Base-by-base conservation (phyloP, 2,113 vertebrate genomes). In the Charadrius vociferus region DNA sequence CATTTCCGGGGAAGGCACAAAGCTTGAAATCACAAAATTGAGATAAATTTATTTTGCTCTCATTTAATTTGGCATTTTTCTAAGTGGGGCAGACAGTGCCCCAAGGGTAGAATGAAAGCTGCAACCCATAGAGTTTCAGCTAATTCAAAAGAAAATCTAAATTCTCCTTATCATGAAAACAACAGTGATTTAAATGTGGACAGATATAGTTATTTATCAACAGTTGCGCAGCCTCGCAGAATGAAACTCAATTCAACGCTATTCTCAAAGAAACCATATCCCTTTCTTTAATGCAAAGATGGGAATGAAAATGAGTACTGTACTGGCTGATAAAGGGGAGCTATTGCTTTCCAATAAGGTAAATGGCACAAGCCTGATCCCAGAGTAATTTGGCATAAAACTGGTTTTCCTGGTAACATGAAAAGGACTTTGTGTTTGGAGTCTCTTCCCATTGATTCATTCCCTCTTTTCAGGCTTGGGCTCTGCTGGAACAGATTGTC, bases 291-390 rank as follows among this genome's bases (percentile, higher is more conserved):
- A 72, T 36, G 83, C 56, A 95, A 90, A 90, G 93, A 96, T 89
- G 78, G 78, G 81, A 94, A 95, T 96, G 87, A 95, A 95, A 96
- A 95, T 82, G 94, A 96, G 86, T 93, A 91, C 84, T 95, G 95
- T 93, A 93, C 70, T 36, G 73, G 36, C 81, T 93, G 97, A 97
- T 95, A 96, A 97, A 96, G 81, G 70, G 74, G 55, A 95, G 50
- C 45, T 94, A 94, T 77, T 93, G 78, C 96, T 87, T 95, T 97
- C 95, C 94, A 96, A 81, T 96, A 91, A 93, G 73, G 95, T 94
- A 95, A 96, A 96, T 89, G 92, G 73, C 92, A 94, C 66, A 86
- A 56, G 86, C 13, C 79, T 85, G 82, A 91, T 96, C 63, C 84
- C 93, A 92, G 78, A 83, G 71, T 63, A 86, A 90, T 88, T 90